Base-by-base conservation (phyloP, 2,113 vertebrate species). In the Tympanuchus pallidicinctus region DNA sequence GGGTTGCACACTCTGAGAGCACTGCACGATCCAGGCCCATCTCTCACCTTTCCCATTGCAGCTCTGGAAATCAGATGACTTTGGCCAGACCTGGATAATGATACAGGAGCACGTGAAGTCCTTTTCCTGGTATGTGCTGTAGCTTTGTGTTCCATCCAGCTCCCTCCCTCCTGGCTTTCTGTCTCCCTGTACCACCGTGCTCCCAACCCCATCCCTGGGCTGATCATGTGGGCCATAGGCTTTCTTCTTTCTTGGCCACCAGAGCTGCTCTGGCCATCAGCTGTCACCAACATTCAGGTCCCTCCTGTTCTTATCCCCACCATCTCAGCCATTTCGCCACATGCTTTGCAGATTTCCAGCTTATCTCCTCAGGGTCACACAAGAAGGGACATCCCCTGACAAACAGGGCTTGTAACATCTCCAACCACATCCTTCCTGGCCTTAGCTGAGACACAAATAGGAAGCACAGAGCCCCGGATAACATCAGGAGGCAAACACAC, bases 1-100 rank as follows among this genome's bases (percentile, higher is more conserved):
- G 14, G 54, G 30, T 73, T 40, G n/a, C 70, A 14, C 48, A 12
- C 19, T 32, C 13, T 15, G 67, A 20, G 13, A 64, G 32, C 13
- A 2, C 24, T n/a, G 18, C 45, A 8, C 11, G 24, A 8, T 36
- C 8, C 10, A 42, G 13, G 0, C 4, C 19, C 28, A 5, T 60
- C 42, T 18, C 78, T 65, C 25, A 30, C 30, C 18, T 95, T 73
- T 97, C 60, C 56, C 72, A 4, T 96, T 95, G 40, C 97, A 99
- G 99, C 98, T 99, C 28, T 99, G 99, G 99, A 99, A 99, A 92
- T 99, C 99, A 0, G 99, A 99, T 38, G 99, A 99, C 96, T 99
- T 99, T 93, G 99, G 99, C 72, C 99, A 98, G 98, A 99, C 99
- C 6, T 99, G 99, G 99, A 97, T 99, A 94, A 98, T 99, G 98